Evolutionary conservation across 2,797 vertebrate species (phyloP).

Genomic region (Myiothlypis coronata): DNA sequence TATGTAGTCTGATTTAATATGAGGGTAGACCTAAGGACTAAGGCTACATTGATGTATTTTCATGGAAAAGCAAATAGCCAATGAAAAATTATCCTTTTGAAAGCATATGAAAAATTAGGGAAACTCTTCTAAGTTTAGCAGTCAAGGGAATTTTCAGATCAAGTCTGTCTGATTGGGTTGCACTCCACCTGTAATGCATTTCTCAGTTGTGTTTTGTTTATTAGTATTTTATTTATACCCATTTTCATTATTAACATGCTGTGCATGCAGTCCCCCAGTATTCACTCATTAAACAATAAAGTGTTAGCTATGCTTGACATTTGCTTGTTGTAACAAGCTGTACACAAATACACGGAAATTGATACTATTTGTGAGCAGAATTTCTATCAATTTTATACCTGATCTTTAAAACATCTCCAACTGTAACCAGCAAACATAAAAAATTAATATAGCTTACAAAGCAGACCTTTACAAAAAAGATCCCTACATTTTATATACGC

Average conservation of each 20-base stretch:
- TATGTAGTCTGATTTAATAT: background rate
- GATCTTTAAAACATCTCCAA: background rate
- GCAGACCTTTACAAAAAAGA: background rate
- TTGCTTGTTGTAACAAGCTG: background rate
- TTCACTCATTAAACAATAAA: background rate
- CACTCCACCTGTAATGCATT: background rate
- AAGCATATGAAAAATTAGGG: background rate
- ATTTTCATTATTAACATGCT: background rate
- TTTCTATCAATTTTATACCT: background rate
- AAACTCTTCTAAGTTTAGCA: background rate
- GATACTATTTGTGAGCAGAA: background rate
- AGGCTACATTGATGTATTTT: background rate
- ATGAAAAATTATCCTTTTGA: background rate
- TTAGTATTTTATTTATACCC: background rate
- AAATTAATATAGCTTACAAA: background rate
- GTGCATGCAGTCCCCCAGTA: background rate
- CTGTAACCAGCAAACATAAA: background rate
- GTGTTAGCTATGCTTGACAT: background rate
- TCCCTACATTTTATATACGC: accelerated
- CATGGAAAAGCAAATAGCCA: background rate
- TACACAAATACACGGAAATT: background rate
- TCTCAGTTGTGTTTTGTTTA: background rate
- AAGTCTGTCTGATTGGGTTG: background rate
- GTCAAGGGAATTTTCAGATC: background rate
- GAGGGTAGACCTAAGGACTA: background rate